A percentile compares a stretch with the other conserved stretches of the same genome.
Evolutionary conservation across 37 sponge, comb jelly and placozoan species (phyloP).

Genomic region (Petrosia ficiformis): DNA sequence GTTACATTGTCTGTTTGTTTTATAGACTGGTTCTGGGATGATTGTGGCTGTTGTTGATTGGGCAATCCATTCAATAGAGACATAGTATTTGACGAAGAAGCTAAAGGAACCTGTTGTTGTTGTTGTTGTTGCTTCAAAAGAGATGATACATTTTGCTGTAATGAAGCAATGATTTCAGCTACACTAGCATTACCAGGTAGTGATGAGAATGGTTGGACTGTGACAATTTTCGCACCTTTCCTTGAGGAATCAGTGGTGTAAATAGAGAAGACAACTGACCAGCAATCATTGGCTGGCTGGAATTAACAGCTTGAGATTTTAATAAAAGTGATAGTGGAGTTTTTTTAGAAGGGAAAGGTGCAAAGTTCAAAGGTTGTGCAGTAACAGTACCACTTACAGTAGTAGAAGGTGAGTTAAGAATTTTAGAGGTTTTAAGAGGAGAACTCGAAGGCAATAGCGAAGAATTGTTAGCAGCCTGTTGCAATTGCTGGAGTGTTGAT

Average conservation of each 20-base stretch:
- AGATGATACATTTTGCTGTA: conserved; percentile 33
- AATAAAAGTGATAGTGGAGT: not conserved
- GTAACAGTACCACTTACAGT: not conserved
- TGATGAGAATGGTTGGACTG: conserved; percentile 36
- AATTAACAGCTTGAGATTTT: not conserved
- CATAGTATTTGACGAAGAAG: no score
- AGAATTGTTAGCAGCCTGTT: conserved; percentile 1
- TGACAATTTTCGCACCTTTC: conserved; percentile 36
- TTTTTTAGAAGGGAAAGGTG: not conserved
- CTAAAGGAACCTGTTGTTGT: conserved; percentile 26
- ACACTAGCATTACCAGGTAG: conserved; percentile 9
- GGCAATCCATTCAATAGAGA: no score
- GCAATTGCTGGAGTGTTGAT: not conserved
- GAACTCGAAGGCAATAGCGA: conserved; percentile 6
- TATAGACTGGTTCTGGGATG: no score
- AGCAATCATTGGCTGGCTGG: no score
- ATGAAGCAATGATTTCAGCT: not conserved
- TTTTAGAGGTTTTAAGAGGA: not conserved
- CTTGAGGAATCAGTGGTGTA: not conserved
- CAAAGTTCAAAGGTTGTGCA: not conserved
- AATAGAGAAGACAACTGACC: no score
- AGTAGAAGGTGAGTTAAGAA: not conserved
- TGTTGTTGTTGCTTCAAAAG: not conserved
- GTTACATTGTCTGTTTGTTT: no score
- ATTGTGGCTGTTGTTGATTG: no score